Evolutionary conservation across 2,113 vertebrate genomes (phyloP), one percentile per base, ranked within the genome.

Genomic region (Apodemus speciosus): DNA sequence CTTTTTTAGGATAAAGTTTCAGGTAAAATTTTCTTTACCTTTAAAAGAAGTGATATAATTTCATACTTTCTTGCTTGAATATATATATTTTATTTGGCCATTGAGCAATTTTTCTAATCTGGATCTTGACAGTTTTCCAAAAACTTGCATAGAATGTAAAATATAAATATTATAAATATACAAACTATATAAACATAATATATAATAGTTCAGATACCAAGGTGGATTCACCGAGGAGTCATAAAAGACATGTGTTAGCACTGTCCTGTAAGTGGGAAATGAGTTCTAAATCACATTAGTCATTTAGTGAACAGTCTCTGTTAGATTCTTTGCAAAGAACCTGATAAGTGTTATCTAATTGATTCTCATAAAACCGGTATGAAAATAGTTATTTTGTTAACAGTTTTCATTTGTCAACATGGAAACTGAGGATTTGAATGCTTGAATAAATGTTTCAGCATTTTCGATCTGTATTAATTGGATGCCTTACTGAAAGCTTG

Each of bases 51-150:
- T 79, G 56, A 16, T 86, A 4, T 9, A 86, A 8, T 18, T 88
- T 94, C 51, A 20, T 88, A 14, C 40, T 84, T 95, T 66, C 38
- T 85, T 95, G 79, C 21, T 95, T 75, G 87, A 88, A 53, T 90
- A 68, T 72, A 81, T 76, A 15, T 95, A 80, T 87, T 94, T 94
- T 89, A 79, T 91, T 96, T 58, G 58, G 38, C 21, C 21, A 27
- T 21, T 58, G n/a, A 80, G 13, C 21, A 25, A 3, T 58, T 21
- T 58, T 14, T 58, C 35, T 6, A 79, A 43, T n/a, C 9, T 53
- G 32, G 16, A 85, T 84, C 66, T 80, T 92, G 35, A 86, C 76
- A 76, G 38, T 76, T 76, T 81, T 73, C 56, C 27, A 89, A 87
- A 91, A 46, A 27, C 27, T 21, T 93, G 0, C 18, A 46, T 56